Percentiles rank a stretch among this genome's conserved stretches.
Evolutionary conservation across 2,113 vertebrate species (phyloP).

Genomic region (Rafetus swinhoei): DNA sequence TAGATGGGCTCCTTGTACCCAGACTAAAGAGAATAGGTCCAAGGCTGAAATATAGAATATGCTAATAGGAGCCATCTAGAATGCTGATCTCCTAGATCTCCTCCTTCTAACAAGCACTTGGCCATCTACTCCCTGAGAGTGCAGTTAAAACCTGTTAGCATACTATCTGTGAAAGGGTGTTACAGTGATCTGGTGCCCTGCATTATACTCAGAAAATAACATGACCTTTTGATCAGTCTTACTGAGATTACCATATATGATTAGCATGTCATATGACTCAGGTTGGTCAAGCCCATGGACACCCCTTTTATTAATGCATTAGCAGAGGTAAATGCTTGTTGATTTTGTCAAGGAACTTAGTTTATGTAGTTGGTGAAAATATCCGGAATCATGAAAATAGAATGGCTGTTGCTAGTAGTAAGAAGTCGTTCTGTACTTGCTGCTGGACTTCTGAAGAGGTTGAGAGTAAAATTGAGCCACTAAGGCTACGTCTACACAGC

Average conservation of each 20-base stretch:
- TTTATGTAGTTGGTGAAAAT: not conserved
- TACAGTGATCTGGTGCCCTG: constrained; percentile 28
- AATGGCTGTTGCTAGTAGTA: not conserved
- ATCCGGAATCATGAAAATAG: not conserved
- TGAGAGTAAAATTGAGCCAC: not conserved
- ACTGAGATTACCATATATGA: constrained; percentile 39
- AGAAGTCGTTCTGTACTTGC: not conserved
- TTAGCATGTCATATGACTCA: constrained; percentile 36
- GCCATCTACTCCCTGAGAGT: not conserved
- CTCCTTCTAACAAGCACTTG: not conserved
- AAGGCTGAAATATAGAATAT: not conserved
- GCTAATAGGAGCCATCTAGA: not conserved
- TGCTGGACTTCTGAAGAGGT: not conserved
- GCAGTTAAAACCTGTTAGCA: not conserved
- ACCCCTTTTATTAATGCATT: constrained; percentile 17
- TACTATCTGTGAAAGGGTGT: constrained; percentile 26
- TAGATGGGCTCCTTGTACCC: fast-evolving
- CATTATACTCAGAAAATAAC: not conserved
- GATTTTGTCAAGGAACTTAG: not conserved
- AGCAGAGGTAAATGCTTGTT: constrained; percentile 8
- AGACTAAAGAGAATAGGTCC: not conserved
- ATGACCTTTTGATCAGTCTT: constrained; percentile 29
- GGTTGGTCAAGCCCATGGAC: constrained; percentile 53
- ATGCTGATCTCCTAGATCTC: not conserved
- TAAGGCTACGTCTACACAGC: no score